A percentile compares a stretch with the other conserved stretches of the same genome.
Conservation (phyloP, 2,113 vertebrate species). For the Megaceryle maxima region DNA sequence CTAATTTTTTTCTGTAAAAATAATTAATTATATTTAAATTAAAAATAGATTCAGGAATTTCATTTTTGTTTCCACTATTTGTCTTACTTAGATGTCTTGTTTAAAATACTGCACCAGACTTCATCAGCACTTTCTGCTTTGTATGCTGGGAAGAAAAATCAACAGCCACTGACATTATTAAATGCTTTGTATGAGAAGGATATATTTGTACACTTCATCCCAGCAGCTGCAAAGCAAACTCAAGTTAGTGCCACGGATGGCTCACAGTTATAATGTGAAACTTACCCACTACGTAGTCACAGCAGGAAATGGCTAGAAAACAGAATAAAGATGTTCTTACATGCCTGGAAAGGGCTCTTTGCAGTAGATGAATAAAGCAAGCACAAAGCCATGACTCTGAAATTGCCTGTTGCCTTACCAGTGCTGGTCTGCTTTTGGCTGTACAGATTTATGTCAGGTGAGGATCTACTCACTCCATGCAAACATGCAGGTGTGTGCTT, state of each 20-base stretch:
- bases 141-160: neutral
- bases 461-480: neutral
- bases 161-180: neutral
- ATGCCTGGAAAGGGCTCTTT: neutral
- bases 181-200: neutral
- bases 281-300: conserved; percentile 80
- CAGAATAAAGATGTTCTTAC: conserved; percentile 61
- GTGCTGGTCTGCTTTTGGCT: neutral
- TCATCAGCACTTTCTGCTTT: neutral
- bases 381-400: neutral
- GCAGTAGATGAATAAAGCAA: neutral
- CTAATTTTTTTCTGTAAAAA: too few species aligned
- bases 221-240: neutral
- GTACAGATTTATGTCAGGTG: neutral
- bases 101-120: conserved; percentile 27
- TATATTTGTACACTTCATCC: neutral
- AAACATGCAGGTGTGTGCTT: neutral
- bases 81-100: conserved; percentile 30
- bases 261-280: neutral
- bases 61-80: conserved; percentile 41
- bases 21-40: conserved; percentile 64
- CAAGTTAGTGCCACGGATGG: neutral
- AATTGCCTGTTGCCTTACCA: neutral
- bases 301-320: conserved; percentile 81
- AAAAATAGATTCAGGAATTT: conserved; percentile 48